Evolutionary conservation across 2,113 vertebrate genomes (phyloP).

Genomic region (Dasyurus viverrinus): DNA sequence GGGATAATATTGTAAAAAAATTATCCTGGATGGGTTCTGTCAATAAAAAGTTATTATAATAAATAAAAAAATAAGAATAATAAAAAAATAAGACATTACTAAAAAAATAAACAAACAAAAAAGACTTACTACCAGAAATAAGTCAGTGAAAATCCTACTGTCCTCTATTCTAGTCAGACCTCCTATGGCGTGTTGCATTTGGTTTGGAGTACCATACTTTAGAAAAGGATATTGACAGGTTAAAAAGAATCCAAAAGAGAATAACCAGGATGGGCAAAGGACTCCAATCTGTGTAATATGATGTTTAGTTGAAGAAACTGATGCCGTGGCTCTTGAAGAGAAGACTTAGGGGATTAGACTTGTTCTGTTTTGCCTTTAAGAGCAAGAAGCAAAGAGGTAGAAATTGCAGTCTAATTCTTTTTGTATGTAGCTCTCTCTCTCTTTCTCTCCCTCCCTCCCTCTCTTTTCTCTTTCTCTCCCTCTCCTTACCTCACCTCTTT

Average conservation of each 20-base stretch:
- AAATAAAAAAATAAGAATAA: too few relatives aligned
- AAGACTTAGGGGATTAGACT: not conserved
- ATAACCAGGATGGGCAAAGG: not conserved
- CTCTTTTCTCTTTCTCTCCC: too few relatives aligned
- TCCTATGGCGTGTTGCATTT: not conserved
- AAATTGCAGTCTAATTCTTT: not conserved
- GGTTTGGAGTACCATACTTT: not conserved
- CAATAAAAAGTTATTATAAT: too few relatives aligned
- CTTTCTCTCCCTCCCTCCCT: too few relatives aligned
- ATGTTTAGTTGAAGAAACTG: not conserved
- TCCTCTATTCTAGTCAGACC: not conserved
- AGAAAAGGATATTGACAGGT: not conserved
- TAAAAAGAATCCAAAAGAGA: not conserved
- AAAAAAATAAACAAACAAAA: too few relatives aligned
- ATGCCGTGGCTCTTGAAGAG: not conserved
- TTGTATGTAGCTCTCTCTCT: too few relatives aligned
- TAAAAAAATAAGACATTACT: too few relatives aligned
- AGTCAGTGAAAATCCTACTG: not conserved
- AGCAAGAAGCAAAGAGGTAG: not conserved
- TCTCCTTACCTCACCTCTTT: too few relatives aligned
- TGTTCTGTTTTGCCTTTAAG: not conserved
- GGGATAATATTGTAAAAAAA: too few relatives aligned
- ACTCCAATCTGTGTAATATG: not conserved
- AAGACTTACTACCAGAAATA: not conserved
- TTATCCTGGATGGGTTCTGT: too few relatives aligned